Base-by-base conservation (phyloP, 2,113 vertebrate genomes). In the Stegostoma tigrinum region DNA sequence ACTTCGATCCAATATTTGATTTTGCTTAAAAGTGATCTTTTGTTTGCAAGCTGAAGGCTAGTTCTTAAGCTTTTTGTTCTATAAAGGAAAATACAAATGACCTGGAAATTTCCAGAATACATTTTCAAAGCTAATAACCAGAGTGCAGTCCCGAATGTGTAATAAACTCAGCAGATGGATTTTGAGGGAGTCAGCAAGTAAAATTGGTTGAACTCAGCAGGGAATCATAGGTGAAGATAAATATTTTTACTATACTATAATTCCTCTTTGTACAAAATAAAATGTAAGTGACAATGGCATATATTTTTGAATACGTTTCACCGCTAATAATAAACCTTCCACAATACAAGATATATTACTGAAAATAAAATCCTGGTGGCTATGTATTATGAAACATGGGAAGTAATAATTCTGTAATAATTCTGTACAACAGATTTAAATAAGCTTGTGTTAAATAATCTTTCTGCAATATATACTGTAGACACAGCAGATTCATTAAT, bases 161-260 rank as follows among this genome's bases (percentile, higher is more conserved):
- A 97, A 98, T 98, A 97, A 98, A 97, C 97, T 96, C 96, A 93
- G 97, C 98, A 97, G 97, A 97, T 97, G 97, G 97, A 96, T 97
- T 97, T 97, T 96, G 96, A 97, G 97, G 97, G 97, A 98, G 97
- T 97, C 97, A 97, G 97, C 97, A 97, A 95, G 66, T 42, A 97
- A 97, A 97, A 96, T 96, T 96, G 96, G 96, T 97, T 96, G 96
- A 96, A 96, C 97, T 97, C 96, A 96, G 94, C 38, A 95, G 78
- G 96, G 94, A 38, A 90, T 27, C 24, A 14, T n/a, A 48, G 21
- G 30, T 38, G 24, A 95, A 94, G 67, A 42, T 95, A 95, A 86
- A 68, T 67, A 96, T 48, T 83, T 86, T 27, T 87, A 48, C 27
- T 24, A 83, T 85, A 45, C 3, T 34, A 19, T 94, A 48, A 66